phyloP scores from a whole-genome alignment of 1,140 invertebrate species.

The Helicoverpa armigera region DNA sequence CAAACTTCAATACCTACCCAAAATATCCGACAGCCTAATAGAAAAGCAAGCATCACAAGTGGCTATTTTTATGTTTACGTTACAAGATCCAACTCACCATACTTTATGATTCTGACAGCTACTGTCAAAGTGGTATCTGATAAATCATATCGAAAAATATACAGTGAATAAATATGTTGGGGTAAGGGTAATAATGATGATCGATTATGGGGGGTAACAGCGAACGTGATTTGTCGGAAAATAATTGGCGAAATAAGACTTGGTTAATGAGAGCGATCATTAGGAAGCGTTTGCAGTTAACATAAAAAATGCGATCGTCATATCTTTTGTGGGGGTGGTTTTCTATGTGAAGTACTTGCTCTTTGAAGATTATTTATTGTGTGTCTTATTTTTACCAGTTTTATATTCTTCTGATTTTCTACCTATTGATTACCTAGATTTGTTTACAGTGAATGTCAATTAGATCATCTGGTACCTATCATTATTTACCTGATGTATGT shows the following conservation, averaged over 20 bases:
- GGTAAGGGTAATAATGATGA: constrained; percentile 60
- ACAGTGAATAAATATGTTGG: constrained; percentile 54
- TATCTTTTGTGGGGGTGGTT: not conserved
- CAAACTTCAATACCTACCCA: too few species aligned
- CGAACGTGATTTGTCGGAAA: constrained; percentile 51
- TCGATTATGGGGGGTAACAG: constrained; percentile 54
- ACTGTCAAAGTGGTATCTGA: constrained; percentile 56
- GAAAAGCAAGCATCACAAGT: too few species aligned
- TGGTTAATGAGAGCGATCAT: constrained; percentile 25
- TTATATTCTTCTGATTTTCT: too few species aligned
- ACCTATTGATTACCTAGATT: too few species aligned
- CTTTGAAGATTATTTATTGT: not conserved
- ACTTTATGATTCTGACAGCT: constrained; percentile 46
- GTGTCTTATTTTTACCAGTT: not conserved
- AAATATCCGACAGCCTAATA: too few species aligned
- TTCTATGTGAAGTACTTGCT: not conserved
- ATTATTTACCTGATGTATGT: too few species aligned
- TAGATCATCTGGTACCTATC: too few species aligned
- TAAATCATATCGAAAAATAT: constrained; percentile 59
- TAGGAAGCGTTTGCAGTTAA: constrained; percentile 19
- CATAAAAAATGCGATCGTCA: not conserved
- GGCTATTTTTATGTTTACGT: not conserved
- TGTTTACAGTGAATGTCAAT: too few species aligned
- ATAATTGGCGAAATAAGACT: constrained; percentile 48
- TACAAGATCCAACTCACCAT: constrained; percentile 44